phyloP scores from a whole-genome alignment of 2,888 invertebrate genomes.

The Leucozona laternaria region DNA sequence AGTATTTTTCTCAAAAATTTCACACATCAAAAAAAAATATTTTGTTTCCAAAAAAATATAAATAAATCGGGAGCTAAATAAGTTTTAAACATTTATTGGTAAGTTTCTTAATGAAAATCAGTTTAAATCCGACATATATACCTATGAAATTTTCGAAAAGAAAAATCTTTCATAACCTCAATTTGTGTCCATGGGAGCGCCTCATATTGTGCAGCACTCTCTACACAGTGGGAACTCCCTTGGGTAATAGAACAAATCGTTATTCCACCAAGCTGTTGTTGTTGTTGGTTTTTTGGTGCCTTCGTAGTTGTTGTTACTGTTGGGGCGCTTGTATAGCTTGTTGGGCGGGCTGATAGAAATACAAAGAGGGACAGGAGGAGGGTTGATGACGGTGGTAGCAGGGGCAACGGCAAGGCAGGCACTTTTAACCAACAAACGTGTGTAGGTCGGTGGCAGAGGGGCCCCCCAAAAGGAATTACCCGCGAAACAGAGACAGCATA shows the following conservation, averaged over 20 bases:
- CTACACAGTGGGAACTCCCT: constrained; percentile 66
- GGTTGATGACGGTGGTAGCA: constrained; percentile 20
- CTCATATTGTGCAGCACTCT: constrained; percentile 30
- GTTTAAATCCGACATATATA: not conserved
- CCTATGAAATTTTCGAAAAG: constrained; percentile 31
- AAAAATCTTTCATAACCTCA: constrained; percentile 65
- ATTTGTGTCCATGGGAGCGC: constrained; percentile 72
- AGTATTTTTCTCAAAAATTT: not conserved
- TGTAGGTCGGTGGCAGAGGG: constrained; percentile 62
- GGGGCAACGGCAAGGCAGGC: constrained; percentile 27
- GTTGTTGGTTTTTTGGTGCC: constrained; percentile 35
- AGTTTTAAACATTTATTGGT: constrained; percentile 3
- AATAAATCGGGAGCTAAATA: not conserved
- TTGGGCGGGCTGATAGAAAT: constrained; percentile 30
- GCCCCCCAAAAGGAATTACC: constrained; percentile 65
- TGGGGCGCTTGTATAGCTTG: constrained; percentile 50
- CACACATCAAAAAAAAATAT: not conserved
- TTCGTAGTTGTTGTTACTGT: constrained; percentile 53
- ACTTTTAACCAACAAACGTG: constrained; percentile 23
- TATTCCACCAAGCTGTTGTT: constrained; percentile 56
- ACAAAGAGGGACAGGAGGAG: constrained; percentile 44
- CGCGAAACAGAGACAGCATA: constrained; percentile 72
- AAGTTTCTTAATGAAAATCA: not conserved
- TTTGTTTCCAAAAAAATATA: constrained; percentile 1
- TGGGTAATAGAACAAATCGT: constrained; percentile 66